These are phyloP conservation scores for Sciurus niger DNA, from an alignment of 2,113 vertebrate genomes.

Conservation along the genomic window DNA sequence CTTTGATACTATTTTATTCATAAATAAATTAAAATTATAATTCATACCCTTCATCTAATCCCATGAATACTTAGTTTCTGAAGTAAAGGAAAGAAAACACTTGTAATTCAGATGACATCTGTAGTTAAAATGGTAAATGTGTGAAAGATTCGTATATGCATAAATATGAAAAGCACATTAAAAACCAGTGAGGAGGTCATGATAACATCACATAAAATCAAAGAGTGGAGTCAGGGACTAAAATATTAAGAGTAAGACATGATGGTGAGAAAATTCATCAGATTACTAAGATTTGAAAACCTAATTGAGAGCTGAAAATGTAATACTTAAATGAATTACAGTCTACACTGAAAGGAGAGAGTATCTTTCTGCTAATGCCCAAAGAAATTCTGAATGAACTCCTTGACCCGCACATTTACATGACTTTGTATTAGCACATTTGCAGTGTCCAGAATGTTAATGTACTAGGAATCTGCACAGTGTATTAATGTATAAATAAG, in stretches of 20 bases:
- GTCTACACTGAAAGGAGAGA: slow-evolving; percentile 70
- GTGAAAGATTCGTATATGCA: slow-evolving; percentile 35
- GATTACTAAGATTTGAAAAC: slow-evolving; percentile 79
- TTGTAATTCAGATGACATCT: neutral
- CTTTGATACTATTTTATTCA: slow-evolving; percentile 59
- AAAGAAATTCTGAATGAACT: slow-evolving; percentile 76
- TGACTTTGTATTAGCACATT: slow-evolving; percentile 76
- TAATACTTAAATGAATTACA: slow-evolving; percentile 83
- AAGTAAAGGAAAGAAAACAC: slow-evolving; percentile 17
- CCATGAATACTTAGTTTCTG: slow-evolving; percentile 44
- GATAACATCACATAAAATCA: slow-evolving; percentile 73
- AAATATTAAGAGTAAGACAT: slow-evolving; percentile 80
- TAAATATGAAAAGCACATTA: slow-evolving; percentile 62
- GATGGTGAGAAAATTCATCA: slow-evolving; percentile 77
- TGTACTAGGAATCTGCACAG: neutral
- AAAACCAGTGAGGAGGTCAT: slow-evolving; percentile 70
- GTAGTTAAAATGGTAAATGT: slow-evolving; percentile 50
- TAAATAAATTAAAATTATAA: slow-evolving; percentile 67
- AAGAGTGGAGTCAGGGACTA: slow-evolving; percentile 71
- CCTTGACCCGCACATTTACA: slow-evolving; percentile 67
- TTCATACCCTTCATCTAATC: slow-evolving; percentile 58
- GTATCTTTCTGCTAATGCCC: slow-evolving; percentile 76
- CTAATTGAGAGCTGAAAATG: slow-evolving; percentile 81
- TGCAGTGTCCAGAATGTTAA: slow-evolving; percentile 75
- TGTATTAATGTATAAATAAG: slow-evolving; percentile 46